Conservation (phyloP, 2,113 vertebrate species). For the Indicator indicator region DNA sequence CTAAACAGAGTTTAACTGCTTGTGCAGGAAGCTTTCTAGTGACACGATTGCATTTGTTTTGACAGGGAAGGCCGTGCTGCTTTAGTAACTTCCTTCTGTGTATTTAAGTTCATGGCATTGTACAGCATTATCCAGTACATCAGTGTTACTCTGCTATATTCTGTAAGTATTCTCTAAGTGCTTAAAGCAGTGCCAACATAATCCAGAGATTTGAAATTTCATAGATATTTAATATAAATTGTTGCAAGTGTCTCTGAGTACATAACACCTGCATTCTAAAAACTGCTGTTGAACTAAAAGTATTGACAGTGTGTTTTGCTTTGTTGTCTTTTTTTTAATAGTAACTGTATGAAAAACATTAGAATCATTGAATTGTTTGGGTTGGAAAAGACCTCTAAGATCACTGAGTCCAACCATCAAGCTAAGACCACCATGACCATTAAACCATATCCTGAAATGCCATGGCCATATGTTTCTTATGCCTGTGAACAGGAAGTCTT, state of each 20-base stretch:
- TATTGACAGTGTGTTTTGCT: not conserved
- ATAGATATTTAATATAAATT: not conserved
- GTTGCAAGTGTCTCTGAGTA: not conserved
- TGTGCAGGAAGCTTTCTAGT: not conserved
- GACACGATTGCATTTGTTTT: constrained; percentile 44
- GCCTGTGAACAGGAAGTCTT: not conserved
- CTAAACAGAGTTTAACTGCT: not conserved
- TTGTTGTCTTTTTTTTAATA: not conserved
- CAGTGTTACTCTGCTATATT: constrained; percentile 95
- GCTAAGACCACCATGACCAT: no score
- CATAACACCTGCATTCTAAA: not conserved
- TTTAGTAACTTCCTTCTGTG: constrained; percentile 97
- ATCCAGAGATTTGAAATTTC: not conserved
- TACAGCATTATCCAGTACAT: constrained; percentile 99
- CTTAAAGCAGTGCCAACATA: not conserved
- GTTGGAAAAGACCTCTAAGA: no score
- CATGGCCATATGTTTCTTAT: not conserved
- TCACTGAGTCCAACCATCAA: no score
- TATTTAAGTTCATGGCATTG: constrained; percentile 99
- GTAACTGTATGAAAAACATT: not conserved
- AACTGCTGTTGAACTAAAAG: not conserved
- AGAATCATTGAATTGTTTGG: no score
- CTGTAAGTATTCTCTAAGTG: constrained; percentile 79
- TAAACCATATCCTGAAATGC: no score
- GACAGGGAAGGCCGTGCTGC: constrained; percentile 96